Evolutionary conservation across 2,797 vertebrate species (phyloP), one percentile per base, ranked within the genome.

Genomic region (Momotus momota): DNA sequence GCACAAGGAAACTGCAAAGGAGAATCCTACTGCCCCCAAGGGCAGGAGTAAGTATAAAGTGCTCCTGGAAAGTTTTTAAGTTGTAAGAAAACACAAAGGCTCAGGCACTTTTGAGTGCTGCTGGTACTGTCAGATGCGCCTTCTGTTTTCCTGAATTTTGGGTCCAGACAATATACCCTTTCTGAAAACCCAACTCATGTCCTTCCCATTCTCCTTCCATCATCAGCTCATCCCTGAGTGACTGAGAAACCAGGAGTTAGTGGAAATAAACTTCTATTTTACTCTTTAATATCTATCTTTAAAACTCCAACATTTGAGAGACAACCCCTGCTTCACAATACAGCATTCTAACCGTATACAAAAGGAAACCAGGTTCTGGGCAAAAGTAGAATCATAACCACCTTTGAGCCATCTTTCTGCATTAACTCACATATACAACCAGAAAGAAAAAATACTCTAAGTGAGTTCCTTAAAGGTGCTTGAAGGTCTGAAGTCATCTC

Each of bases 61-160:
- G 40, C 18, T 93, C 38, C 65, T 69, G 61, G 57, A 46, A 91
- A 71, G 26, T 62, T 20, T 87, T 91, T 45, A 35, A 46, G 14
- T 35, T 48, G 3, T 49, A 48, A 41, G 31, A 49, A 16, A 33
- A 16, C 0, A 2, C 40, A 77, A 14, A 0, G 0, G 55, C 33
- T n/a, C 17, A 58, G 54, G 43, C 1, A 3, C 4, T 73, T 90
- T 35, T 51, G 46, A 46, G 65, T 25, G 19, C 18, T 89, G 46
- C 67, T 43, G 29, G 14, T 38, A 33, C n/a, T 64, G 19, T 65
- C 73, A 94, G 74, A 45, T 5, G 40, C 31, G 35, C 14, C 22
- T 52, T 72, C n/a, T 58, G 6, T 35, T 86, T 71, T 84, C 52
- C 62, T 48, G 31, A 81, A 38, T 5, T 87, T 90, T 67, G 77